Percentiles rank a stretch among this genome's conserved stretches.
Evolutionary conservation across 2,797 vertebrate genomes (phyloP).

Genomic region (Diplodus puntazzo): DNA sequence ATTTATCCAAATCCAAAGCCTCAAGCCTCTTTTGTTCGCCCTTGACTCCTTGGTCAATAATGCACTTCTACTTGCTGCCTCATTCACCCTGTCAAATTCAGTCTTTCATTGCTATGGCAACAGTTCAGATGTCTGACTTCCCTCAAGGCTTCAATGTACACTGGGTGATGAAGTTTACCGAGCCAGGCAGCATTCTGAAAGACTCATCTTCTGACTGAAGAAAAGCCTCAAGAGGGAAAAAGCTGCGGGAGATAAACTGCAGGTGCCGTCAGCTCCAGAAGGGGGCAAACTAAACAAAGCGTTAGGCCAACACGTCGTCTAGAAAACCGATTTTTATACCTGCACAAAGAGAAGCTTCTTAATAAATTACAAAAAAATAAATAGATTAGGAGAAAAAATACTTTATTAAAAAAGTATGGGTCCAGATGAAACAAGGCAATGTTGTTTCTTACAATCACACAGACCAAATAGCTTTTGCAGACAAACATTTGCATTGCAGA

Average conservation of each 20-base stretch:
- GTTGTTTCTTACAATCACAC: conserved; percentile 46
- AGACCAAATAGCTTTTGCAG: conserved; percentile 28
- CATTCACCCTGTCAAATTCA: conserved; percentile 27
- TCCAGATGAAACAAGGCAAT: conserved; percentile 48
- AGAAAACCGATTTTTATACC: not conserved
- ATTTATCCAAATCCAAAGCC: not conserved
- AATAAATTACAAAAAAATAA: not conserved
- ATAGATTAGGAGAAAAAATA: conserved; percentile 15
- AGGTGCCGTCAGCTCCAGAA: conserved; percentile 19
- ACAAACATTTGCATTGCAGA: conserved; percentile 20
- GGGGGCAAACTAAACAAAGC: conserved; percentile 42
- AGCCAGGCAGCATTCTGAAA: not conserved
- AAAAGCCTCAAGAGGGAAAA: not conserved
- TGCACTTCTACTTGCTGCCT: not conserved
- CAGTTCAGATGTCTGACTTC: conserved; percentile 15
- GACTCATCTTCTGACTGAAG: not conserved
- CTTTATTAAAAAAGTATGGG: conserved; percentile 57
- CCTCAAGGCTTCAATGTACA: not conserved
- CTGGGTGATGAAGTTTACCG: conserved; percentile 9
- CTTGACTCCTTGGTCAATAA: not conserved
- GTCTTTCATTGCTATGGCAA: conserved; percentile 58
- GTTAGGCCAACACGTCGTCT: too few relatives aligned
- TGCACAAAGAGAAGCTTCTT: not conserved
- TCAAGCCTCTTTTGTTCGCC: not conserved
- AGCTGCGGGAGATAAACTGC: not conserved